Percentiles rank a stretch among this genome's conserved stretches.
These are phyloP conservation scores for Amphipyra berbera DNA, from an alignment of 2,888 invertebrate species.

Conservation along the genomic window DNA sequence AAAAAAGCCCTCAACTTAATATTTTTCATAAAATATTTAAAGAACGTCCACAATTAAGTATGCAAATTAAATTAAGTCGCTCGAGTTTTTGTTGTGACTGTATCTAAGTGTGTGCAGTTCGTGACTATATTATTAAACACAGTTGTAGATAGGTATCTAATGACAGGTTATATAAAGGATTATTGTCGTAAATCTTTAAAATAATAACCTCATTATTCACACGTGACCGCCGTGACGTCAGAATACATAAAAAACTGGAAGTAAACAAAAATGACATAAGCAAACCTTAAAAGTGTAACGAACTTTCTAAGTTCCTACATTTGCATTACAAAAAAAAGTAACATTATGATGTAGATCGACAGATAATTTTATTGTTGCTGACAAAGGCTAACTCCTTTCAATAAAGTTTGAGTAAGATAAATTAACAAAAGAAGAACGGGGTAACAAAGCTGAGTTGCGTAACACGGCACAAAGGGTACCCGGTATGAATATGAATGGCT, in stretches of 20 bases:
- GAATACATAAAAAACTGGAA: slow-evolving; percentile 5
- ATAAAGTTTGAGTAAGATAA: slow-evolving; percentile 63
- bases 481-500: slow-evolving; percentile 87
- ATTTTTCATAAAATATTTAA: slow-evolving; percentile 59
- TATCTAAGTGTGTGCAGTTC: slow-evolving; percentile 32
- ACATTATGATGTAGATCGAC: slow-evolving; percentile 51
- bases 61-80: slow-evolving; percentile 52
- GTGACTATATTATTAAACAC: slow-evolving; percentile 24
- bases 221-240: slow-evolving; percentile 16
- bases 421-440: slow-evolving; percentile 79
- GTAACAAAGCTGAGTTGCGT: slow-evolving; percentile 77
- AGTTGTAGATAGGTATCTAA: not conserved
- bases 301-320: slow-evolving; percentile 48
- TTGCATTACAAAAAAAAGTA: slow-evolving; percentile 45
- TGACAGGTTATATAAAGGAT: slow-evolving; percentile 17
- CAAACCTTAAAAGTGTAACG: slow-evolving; percentile 20
- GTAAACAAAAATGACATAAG: slow-evolving; percentile 11
- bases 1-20: slow-evolving; percentile 52
- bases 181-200: slow-evolving; percentile 33
- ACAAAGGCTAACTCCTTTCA: slow-evolving; percentile 53
- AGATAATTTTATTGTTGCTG: slow-evolving; percentile 53
- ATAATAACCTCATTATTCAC: slow-evolving; percentile 34
- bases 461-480: slow-evolving; percentile 83
- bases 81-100: slow-evolving; percentile 16
- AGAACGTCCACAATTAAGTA: slow-evolving; percentile 54